A percentile compares a stretch with the other conserved stretches of the same genome.
Evolutionary conservation across 2,797 vertebrate genomes (phyloP).

Genomic region (Nannoperca obscura): DNA sequence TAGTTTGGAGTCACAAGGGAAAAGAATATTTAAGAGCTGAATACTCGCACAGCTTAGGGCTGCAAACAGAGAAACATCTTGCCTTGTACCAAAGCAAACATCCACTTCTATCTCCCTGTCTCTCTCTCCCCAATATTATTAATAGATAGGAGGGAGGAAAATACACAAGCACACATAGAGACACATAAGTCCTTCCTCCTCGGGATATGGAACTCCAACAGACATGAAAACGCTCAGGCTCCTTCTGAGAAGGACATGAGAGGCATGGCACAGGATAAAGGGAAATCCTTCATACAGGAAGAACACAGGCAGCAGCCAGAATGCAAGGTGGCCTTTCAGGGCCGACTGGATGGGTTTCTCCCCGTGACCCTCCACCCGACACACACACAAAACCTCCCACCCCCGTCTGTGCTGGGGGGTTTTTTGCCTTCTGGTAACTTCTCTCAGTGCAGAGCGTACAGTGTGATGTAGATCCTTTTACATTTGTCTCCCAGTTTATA

Average conservation of each 20-base stretch:
- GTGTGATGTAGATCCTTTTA: constrained; percentile 81
- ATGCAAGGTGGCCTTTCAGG: constrained; percentile 82
- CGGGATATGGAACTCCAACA: constrained; percentile 86
- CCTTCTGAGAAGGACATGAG: constrained; percentile 85
- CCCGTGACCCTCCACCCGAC: constrained; percentile 72
- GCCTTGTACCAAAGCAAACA: constrained; percentile 79
- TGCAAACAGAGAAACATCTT: constrained; percentile 75
- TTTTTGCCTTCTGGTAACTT: constrained; percentile 85
- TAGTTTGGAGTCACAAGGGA: constrained; percentile 76
- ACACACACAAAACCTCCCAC: constrained; percentile 52
- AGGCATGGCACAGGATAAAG: constrained; percentile 88
- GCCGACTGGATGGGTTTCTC: constrained; percentile 76
- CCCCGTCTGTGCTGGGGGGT: constrained; percentile 51
- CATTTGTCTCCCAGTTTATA: constrained; percentile 80
- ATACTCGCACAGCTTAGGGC: constrained; percentile 80
- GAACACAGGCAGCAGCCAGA: constrained; percentile 76
- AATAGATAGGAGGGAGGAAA: constrained; percentile 78
- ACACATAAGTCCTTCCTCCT: constrained; percentile 81
- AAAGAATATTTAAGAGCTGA: constrained; percentile 81
- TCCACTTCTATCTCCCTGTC: constrained; percentile 63
- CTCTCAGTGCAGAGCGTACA: constrained; percentile 70
- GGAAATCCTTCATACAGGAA: constrained; percentile 82
- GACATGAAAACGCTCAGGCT: constrained; percentile 80
- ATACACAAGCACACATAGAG: constrained; percentile 64
- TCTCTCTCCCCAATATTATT: constrained; percentile 78